Base-by-base conservation (phyloP, 2,888 invertebrate genomes). In the Trypoxylon attenuatum region DNA sequence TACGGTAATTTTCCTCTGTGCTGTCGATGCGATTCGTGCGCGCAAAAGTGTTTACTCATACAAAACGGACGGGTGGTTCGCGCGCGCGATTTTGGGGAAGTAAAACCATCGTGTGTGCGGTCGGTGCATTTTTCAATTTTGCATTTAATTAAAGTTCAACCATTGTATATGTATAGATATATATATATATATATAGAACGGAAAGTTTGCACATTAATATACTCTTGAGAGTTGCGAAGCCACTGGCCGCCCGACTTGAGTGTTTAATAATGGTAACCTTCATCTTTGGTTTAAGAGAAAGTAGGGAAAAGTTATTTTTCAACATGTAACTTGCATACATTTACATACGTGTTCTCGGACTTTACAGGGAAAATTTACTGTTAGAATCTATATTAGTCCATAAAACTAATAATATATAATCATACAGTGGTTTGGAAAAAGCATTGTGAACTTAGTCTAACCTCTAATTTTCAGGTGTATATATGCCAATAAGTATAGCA, bases 221-320 rank as follows among this genome's bases (percentile, higher is more conserved):
- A 42, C 41, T 51, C 39, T 16, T 18, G 25, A 19, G 25, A 33
- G 4, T 41, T 56, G 29, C 25, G 29, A 52, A 33, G 23, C 47
- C 46, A 55, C 41, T 29, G 18, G 55, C n/a, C 45, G 55, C 38
- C 13, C 23, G 43, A 56, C 18, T 13, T 3, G 27, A 38, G n/a
- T 33, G 13, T 47, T 43, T 43, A 67, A 67, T 50, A 60, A 56
- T 68, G 68, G 68, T 68, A 68, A 68, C 60, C 67, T 67, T 67
- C 52, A 47, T 56, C 52, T 39, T 27, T 38, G 47, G 52, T 53
- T 10, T 68, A 29, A 13, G 29, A 19, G 22, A 45, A 52, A 60
- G 4, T 38, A 47, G 5, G 10, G 25, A 41, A 10, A 41, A 27
- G 13, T 41, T 13, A 41, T 43, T 49, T 22, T 3, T 33, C 43